Evolutionary conservation across 2,797 vertebrate genomes (phyloP).

Genomic region (Lates japonicus): DNA sequence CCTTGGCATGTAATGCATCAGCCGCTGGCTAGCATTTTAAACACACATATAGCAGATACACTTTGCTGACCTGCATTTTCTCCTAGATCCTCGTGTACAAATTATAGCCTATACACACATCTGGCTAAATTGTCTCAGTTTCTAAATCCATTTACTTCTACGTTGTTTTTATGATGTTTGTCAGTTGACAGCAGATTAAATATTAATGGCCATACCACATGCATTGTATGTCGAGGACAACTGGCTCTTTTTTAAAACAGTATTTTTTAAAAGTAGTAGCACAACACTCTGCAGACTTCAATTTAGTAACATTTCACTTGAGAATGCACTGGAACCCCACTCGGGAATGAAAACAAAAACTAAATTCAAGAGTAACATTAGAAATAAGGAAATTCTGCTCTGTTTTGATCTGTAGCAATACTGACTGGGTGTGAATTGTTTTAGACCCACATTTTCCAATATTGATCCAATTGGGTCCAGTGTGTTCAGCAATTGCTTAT

Average conservation of each 20-base stretch:
- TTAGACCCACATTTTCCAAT: neutral
- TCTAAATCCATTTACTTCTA: neutral
- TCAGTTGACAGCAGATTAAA: constrained; percentile 25
- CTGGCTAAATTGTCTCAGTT: neutral
- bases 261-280: constrained; percentile 9
- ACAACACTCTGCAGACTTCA: neutral
- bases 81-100: neutral
- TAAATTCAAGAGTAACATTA: neutral
- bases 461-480: neutral
- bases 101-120: neutral
- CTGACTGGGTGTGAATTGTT: constrained; percentile 11
- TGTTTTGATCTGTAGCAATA: neutral
- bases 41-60: constrained; percentile 3
- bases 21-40: constrained; percentile 2
- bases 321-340: neutral
- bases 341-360: neutral
- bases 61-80: neutral
- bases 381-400: neutral
- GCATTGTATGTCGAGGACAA: constrained; percentile 15
- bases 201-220: constrained; percentile 20
- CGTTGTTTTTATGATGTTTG: neutral
- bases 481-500: neutral
- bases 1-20: constrained; percentile 15
- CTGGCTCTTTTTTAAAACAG: constrained; percentile 4
- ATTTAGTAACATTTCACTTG: neutral